phyloP scores from a whole-genome alignment of 2,888 invertebrate genomes.

The Encarsia formosa region DNA sequence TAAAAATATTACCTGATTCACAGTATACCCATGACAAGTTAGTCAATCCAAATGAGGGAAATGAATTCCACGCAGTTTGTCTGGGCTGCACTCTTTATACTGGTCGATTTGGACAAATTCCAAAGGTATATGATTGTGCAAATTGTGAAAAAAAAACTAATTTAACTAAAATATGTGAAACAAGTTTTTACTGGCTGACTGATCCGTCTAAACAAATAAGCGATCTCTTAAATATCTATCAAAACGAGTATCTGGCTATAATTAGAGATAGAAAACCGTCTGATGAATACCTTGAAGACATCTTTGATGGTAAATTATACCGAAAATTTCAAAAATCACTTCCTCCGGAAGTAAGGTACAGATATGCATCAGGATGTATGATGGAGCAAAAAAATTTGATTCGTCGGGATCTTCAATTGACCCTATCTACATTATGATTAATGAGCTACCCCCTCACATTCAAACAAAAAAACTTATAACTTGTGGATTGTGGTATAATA shows the following conservation, averaged over 20 bases:
- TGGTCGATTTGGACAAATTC: not conserved
- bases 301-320: not conserved
- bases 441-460: not conserved
- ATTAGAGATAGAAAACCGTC: not conserved
- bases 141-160: not conserved
- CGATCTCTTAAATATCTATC: not conserved
- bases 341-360: not conserved
- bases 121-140: not conserved
- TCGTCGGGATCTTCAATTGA: not conserved
- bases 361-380: not conserved
- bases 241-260: not conserved
- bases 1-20: not conserved
- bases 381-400: slow-evolving; percentile 1
- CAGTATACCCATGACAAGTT: slow-evolving; percentile 1
- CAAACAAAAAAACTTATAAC: not conserved
- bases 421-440: not conserved
- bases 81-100: not conserved
- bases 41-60: not conserved
- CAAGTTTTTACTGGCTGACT: not conserved
- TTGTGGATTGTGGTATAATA: not conserved
- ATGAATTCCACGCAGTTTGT: slow-evolving; percentile 6
- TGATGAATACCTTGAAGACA: not conserved
- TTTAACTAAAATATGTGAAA: not conserved
- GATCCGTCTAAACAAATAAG: not conserved
- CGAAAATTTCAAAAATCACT: not conserved